Percentiles rank a stretch among this genome's conserved stretches.
Evolutionary conservation across 2,888 invertebrate species (phyloP).

Genomic region (Xestia xanthographa): DNA sequence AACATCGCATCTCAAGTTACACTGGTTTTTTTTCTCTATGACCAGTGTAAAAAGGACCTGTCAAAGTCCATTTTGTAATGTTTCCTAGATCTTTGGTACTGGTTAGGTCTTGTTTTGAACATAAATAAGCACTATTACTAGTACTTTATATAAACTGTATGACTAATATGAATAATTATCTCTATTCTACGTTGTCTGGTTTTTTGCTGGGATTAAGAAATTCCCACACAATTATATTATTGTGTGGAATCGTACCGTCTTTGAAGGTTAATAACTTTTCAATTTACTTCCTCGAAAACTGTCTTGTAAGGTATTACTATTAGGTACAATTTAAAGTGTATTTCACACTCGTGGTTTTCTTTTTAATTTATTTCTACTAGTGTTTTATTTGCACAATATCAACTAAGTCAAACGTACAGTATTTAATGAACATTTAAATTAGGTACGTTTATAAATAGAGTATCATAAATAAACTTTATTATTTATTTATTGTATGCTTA

Average conservation of each 20-base stretch:
- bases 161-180: conserved; percentile 8
- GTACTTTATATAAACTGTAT: conserved; percentile 10
- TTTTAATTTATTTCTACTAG: too few relatives aligned
- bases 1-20: not conserved
- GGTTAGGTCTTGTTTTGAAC: conserved; percentile 3
- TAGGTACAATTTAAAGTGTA: too few relatives aligned
- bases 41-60: not conserved
- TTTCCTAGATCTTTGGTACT: not conserved
- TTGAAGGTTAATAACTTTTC: not conserved
- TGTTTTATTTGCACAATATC: too few relatives aligned
- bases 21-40: not conserved
- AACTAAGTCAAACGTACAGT: too few relatives aligned
- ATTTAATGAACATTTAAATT: too few relatives aligned
- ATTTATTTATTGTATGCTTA: too few relatives aligned
- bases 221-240: not conserved
- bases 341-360: too few relatives aligned
- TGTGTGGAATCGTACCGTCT: conserved; percentile 16
- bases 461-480: too few relatives aligned
- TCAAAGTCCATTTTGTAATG: not conserved
- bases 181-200: not conserved
- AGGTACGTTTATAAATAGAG: too few relatives aligned
- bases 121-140: not conserved
- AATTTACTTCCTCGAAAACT: not conserved
- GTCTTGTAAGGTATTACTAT: not conserved
- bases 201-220: conserved; percentile 5